These are phyloP conservation scores for Oreotrochilus melanogaster DNA, from an alignment of 2,113 vertebrate genomes.

Conservation along the genomic window DNA sequence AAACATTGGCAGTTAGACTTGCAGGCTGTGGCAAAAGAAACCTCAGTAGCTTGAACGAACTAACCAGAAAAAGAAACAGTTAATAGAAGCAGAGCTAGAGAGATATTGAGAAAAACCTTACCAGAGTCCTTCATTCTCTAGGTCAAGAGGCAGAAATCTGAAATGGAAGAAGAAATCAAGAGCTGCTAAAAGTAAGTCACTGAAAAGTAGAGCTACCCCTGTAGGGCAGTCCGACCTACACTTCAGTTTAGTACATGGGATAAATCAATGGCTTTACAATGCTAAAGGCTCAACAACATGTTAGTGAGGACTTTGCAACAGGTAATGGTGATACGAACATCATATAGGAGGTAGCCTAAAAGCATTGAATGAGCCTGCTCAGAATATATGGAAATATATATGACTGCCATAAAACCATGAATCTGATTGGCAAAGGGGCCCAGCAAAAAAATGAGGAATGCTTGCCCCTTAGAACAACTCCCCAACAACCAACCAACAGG, in stretches of 20 bases:
- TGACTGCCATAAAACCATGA: background rate
- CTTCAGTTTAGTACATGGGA: fast-evolving
- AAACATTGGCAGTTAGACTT: background rate
- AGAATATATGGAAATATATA: background rate
- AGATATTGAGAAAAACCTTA: background rate
- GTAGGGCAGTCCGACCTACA: background rate
- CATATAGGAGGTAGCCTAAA: background rate
- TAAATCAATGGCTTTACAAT: fast-evolving
- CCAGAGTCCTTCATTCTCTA: background rate
- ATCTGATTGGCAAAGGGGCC: background rate
- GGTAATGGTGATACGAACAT: background rate
- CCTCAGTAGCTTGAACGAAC: background rate
- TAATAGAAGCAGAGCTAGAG: background rate
- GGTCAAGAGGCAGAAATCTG: background rate
- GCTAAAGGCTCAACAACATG: background rate
- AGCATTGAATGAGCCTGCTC: background rate
- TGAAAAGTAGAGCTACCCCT: background rate
- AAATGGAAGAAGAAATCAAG: background rate
- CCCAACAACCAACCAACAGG: background rate
- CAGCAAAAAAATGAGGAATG: background rate
- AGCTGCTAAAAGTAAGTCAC: background rate
- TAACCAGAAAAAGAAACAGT: background rate
- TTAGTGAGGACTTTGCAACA: background rate
- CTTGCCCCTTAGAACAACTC: background rate
- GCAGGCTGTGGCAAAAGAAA: background rate